Evolutionary conservation across 2,888 invertebrate genomes (phyloP), one percentile per base, ranked within the genome.

Genomic region (Apotomis betuletana): DNA sequence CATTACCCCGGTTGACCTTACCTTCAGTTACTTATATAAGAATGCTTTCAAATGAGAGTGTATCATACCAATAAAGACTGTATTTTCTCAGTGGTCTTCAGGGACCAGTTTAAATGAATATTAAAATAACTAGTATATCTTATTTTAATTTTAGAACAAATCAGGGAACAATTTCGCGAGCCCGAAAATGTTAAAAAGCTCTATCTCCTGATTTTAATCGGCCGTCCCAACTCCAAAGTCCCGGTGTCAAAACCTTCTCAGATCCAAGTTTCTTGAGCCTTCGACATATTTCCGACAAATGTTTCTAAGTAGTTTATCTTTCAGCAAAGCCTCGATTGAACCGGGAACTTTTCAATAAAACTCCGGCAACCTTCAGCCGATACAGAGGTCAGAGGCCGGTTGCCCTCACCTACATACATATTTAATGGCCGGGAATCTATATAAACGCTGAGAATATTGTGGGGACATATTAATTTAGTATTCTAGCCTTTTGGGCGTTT

Each of bases 321-420:
- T 60, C 55, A 55, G 51, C 61, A 57, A 67, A 67, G 55, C 57
- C 62, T 51, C 49, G 57, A 49, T 61, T 10, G 55, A 49, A 61
- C 15, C 55, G 55, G 49, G 61, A 71, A 67, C 61, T 67, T 71
- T 67, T 51, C 57, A 71, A 71, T 71, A 67, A 51, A 71, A 71
- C 67, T 67, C 36, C 41, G 15, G 67, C 44, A 51, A 58, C 12
- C 27, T 27, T 49, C 9, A 5, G 41, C 46, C 46, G 36, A 6
- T 49, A 70, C 55, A 61, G 36, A 55, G 65, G 65, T 38, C 65
- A 60, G 59, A 10, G 49, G 9, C 9, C 49, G 49, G 41, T 6
- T 9, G 60, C 54, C 55, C 65, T 54, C 60, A 27, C 57, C 41
- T 15, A 41, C 41, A 44, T 67, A 57, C 38, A 71, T 71, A 71